Evolutionary conservation across 1,140 invertebrate genomes (phyloP), one percentile per base, ranked within the genome.

Genomic region (Orius insidiosus): DNA sequence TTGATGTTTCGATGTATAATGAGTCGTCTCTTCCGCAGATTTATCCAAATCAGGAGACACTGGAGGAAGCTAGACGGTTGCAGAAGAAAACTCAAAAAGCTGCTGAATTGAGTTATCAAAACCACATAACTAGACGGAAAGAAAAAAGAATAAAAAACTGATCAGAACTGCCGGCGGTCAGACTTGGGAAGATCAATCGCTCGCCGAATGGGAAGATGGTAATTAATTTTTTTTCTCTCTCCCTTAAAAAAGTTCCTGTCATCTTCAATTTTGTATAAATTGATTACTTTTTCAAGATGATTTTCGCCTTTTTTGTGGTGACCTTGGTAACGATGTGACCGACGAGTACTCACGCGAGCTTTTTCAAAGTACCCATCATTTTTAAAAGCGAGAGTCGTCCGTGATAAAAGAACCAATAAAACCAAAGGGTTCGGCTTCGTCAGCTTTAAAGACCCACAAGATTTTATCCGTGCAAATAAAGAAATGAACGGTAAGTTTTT

Each of bases 401-500:
- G 95, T 51, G 95, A 99, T 61, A 95, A 94, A 59, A 66, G 93
- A 38, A 94, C 90, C 0, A 97, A 97, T 60, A 98, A 98, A 66
- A 95, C 86, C 38, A 96, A 96, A 70, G 95, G 95, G 5, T 99
- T 94, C 66, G 95, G 95, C 5, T 98, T 99, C 63, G 88, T 98
- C 31, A 98, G 93, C 55, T 98, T 98, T 60, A 93, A 89, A 60
- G 92, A 98, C 65, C 92, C 95, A 0, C 79, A 84, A 33, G 96
- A 99, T 63, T 99, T 97, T 58, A 92, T 94, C 32, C 81, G 85
- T 58, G 96, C 96, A 7, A 97, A 97, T 81, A 89, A 95, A 58
- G 94, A 98, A 72, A 93, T 97, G 84, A 93, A 88, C 58, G 85
- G 80, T 82, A 59, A 74, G 68, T 60, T 38, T 32, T 19, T 37